Evolutionary conservation across 2,797 vertebrate genomes (phyloP), one percentile per base, ranked within the genome.

Genomic region (Bufotes viridis): DNA sequence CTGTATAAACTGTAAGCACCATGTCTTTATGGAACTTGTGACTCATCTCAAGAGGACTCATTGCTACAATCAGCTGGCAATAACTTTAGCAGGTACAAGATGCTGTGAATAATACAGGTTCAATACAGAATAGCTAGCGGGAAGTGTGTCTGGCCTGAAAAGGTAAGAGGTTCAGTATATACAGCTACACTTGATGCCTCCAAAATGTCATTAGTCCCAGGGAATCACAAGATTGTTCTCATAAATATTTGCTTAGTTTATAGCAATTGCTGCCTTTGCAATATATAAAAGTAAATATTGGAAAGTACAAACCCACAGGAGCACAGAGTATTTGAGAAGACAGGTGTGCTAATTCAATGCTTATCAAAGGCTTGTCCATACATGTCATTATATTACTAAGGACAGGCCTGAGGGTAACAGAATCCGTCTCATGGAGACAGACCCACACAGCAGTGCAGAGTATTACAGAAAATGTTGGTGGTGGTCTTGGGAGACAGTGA

Each of bases 21-120:
- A n/a, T 26, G 49, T 57, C 81, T 70, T 67, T 82, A 83, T 83
- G 34, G 17, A 83, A 76, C 72, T 42, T 26, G 34, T 85, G 72
- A 61, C 84, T 78, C 72, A 76, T 65, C 74, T 63, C 60, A 61
- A 76, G 84, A 26, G 57, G 72, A 14, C 57, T 63, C 84, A 49
- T 78, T 51, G 34, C 84, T 78, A 58, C 70, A 60, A 85, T 85
- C 57, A 72, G 67, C 22, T 6, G 61, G 34, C 61, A 82, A 82
- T 82, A 63, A 67, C 61, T 53, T 58, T 24, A 83, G 51, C n/a
- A 26, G 22, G 18, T 29, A 83, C 65, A 83, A 53, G 53, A 72
- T 57, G 53, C 74, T 53, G 74, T 53, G 74, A 53, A 76, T 76
- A 53, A 76, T 76, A 53, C 42, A 53, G 74, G 74, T 76, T 76